Evolutionary conservation across 1,140 invertebrate species (phyloP), one percentile per base, ranked within the genome.

Genomic region (Drusus annulatus): DNA sequence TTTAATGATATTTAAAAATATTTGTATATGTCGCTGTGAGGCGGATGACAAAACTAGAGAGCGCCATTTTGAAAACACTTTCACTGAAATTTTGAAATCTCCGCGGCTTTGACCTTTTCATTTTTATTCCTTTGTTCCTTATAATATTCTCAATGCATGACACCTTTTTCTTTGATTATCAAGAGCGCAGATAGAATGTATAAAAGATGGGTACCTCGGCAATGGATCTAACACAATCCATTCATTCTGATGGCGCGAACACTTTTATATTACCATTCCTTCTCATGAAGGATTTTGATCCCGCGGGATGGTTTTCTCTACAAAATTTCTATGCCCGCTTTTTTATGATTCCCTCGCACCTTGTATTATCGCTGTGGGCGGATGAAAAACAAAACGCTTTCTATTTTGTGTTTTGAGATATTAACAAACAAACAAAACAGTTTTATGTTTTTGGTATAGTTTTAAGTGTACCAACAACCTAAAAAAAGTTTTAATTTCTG

Each of bases 151-250:
- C 10, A 50, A 80, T 80, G 76, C 77, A 80, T 71, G 71, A 58
- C 79, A 80, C 79, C 79, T 80, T 52, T 80, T 74, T 78, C 31
- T 62, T 50, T 73, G 52, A 77, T 77, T 73, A 81, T 68, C 28
- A 77, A 51, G 71, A 77, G 80, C 25, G 65, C 65, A 77, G 52
- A 68, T 65, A 76, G n/a, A n/a, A 68, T 52, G 36, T 13, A 45
- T 4, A 7, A 7, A 36, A 8, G 6, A 8, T 7, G 31, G 5
- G 10, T 51, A 45, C 17, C 10, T 13, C 31, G 62, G 3, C 17
- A 62, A 63, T 31, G 65, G 71, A 31, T 13, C 28, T 21, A 79
- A 71, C 77, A 58, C 80, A 75, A 62, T 73, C 75, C 56, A 74
- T 81, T 78, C 56, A 54, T 73, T 60, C 71, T 73, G 58, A 79